Evolutionary conservation across 2,113 vertebrate genomes (phyloP).

Genomic region (Galbula dea): DNA sequence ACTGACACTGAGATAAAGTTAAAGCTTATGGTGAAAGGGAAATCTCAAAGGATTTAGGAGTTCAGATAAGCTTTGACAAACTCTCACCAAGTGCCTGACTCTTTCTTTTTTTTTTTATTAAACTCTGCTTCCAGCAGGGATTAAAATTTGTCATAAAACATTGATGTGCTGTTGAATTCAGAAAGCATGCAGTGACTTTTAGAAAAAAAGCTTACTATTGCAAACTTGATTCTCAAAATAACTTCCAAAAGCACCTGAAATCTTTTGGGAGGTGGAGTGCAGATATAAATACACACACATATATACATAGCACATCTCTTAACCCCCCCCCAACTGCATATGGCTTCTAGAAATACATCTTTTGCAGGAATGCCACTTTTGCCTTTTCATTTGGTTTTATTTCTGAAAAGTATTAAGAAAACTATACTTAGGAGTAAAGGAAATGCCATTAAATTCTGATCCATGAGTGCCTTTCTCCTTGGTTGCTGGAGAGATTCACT

Average conservation of each 20-base stretch:
- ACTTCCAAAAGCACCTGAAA: constrained; percentile 1
- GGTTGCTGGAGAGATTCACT: not conserved
- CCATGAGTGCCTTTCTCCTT: not conserved
- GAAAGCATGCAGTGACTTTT: constrained; percentile 2
- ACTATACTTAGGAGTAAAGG: not conserved
- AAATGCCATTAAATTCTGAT: not conserved
- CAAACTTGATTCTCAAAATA: not conserved
- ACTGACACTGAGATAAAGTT: not conserved
- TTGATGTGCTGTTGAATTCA: constrained; percentile 39
- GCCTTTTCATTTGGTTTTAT: not conserved
- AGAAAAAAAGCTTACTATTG: not conserved
- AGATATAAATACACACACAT: not conserved
- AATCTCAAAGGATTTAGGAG: constrained; percentile 32
- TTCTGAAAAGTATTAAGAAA: not conserved
- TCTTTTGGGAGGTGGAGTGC: not conserved
- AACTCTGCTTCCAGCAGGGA: not conserved
- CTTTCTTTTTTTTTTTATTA: not conserved
- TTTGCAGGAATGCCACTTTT: not conserved
- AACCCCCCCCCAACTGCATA: not conserved
- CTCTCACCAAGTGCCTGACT: constrained; percentile 5
- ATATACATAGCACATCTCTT: not conserved
- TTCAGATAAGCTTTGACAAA: constrained; percentile 54
- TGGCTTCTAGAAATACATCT: not conserved
- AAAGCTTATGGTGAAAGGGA: not conserved
- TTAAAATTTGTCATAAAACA: constrained; percentile 40